Conservation (phyloP, 2,888 invertebrate species). For the Oasisia sp. region DNA sequence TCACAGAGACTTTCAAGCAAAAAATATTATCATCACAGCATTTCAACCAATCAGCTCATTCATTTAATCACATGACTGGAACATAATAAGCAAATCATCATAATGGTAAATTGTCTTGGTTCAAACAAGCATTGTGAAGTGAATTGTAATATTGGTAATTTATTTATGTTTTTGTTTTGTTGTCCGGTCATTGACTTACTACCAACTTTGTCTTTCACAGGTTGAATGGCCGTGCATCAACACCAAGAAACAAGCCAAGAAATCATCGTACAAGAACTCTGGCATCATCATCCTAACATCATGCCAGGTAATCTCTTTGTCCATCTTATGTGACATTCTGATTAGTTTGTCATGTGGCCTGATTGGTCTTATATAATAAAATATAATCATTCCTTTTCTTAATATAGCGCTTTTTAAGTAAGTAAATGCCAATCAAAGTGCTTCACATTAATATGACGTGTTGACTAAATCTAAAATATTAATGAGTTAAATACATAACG, state of each 20-base stretch:
- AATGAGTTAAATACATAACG: too few species aligned
- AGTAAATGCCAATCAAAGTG: too few species aligned
- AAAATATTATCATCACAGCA: too few species aligned
- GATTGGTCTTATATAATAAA: too few species aligned
- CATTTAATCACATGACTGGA: too few species aligned
- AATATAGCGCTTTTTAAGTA: too few species aligned
- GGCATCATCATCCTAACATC: conserved; percentile 60
- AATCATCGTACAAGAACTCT: conserved; percentile 67
- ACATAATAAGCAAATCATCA: background rate
- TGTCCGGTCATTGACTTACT: background rate
- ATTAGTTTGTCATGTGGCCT: background rate
- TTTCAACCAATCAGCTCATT: too few species aligned
- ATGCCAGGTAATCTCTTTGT: conserved; percentile 46
- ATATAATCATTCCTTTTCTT: too few species aligned
- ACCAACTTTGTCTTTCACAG: conserved; percentile 32
- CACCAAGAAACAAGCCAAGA: conserved; percentile 68
- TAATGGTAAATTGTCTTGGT: background rate
- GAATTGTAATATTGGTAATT: background rate
- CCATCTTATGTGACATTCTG: background rate
- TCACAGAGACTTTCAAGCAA: too few species aligned
- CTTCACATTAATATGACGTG: too few species aligned
- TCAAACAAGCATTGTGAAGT: background rate
- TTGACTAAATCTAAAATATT: too few species aligned
- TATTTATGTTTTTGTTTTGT: background rate
- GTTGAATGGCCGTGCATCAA: conserved; percentile 59